phyloP scores from a whole-genome alignment of 2,113 vertebrate genomes.

The Elephas maximus region DNA sequence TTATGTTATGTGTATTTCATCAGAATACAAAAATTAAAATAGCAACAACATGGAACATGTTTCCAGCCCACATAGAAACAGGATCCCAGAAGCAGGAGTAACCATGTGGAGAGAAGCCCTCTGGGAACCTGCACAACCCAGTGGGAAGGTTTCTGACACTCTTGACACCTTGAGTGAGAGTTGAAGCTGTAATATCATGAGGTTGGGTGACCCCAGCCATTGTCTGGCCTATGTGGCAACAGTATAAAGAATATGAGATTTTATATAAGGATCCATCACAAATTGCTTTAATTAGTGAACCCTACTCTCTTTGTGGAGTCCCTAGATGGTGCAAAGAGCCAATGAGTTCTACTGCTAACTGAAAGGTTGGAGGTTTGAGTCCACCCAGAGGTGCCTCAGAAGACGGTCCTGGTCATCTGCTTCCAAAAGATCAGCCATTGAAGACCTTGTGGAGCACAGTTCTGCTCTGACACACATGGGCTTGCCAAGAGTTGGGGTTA shows the following conservation, averaged over 20 bases:
- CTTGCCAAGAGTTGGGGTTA: neutral
- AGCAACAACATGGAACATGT: neutral
- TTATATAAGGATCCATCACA: neutral
- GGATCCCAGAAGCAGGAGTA: neutral
- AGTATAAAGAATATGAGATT: neutral
- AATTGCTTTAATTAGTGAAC: neutral
- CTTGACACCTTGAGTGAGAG: neutral
- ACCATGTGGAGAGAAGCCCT: neutral
- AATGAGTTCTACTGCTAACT: neutral
- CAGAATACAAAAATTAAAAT: neutral
- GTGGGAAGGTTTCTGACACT: fast-evolving
- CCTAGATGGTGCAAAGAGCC: neutral
- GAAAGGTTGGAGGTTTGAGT: no score
- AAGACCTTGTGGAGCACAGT: neutral
- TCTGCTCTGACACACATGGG: neutral
- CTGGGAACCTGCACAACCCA: neutral
- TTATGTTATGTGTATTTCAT: neutral
- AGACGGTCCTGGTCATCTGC: neutral
- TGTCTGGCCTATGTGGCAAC: neutral
- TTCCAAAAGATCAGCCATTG: neutral
- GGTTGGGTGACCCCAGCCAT: neutral
- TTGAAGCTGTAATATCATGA: neutral
- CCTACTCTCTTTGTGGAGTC: neutral
- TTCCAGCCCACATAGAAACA: neutral
- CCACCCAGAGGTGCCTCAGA: no score